Evolutionary conservation across 2,113 vertebrate genomes (phyloP), one percentile per base, ranked within the genome.

Genomic region (Pica pica): DNA sequence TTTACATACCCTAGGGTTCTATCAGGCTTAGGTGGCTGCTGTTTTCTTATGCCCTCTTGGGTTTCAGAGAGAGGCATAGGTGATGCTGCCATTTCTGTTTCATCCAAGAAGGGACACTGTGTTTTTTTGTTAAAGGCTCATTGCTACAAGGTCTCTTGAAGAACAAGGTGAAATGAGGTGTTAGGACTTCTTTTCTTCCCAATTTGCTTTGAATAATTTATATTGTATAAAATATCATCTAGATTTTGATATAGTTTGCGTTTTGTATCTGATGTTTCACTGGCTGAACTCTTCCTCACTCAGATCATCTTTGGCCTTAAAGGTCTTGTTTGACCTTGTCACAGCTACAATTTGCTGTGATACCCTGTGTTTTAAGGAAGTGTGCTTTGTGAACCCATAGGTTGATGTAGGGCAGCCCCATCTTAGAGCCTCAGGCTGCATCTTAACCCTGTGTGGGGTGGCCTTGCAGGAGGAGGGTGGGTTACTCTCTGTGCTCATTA

Each of bases 401-500:
- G 8, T 9, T 71, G 53, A 16, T 0, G 0, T 9, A 11, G 37
- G 46, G 46, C 22, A 10, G n/a, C 46, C 47, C n/a, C 41, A 37
- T 77, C n/a, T 28, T 49, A 30, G 2, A 31, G 49, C 47, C 67
- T 39, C 52, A 26, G 22, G 37, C 88, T 78, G 74, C 47, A 28
- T 42, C 52, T 50, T 63, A 23, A 23, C 30, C 15, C 47, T 55
- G 14, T 75, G 42, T 42, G 18, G 19, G 10, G 9, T 47, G 16
- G 67, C 59, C 17, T 69, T 0, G 0, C 16, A 9, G 87, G 18
- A 68, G 59, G 30, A 60, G 27, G 6, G 24, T 41, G 35, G 20
- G 12, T 49, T 82, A 7, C 8, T 3, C 22, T 9, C 9, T 55
- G 35, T 47, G 71, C 39, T 56, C 6, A 0, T 47, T 64, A 28